Percentiles rank a stretch among this genome's conserved stretches.
phyloP scores from a whole-genome alignment of 1,140 invertebrate species.

The Megathymus violae region DNA sequence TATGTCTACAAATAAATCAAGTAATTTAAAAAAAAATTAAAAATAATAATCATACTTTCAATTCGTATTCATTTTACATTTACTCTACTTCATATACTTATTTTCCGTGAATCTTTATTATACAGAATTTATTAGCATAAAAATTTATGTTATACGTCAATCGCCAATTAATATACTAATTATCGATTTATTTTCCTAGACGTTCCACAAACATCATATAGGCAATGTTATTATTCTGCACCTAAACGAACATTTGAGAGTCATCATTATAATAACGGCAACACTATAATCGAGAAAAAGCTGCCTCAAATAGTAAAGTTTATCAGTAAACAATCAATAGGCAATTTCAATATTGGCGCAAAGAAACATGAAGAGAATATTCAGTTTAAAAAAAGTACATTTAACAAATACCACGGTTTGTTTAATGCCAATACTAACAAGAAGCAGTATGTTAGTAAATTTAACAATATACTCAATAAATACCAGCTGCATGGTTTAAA shows the following conservation, averaged over 20 bases:
- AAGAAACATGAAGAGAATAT: neutral
- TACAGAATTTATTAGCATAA: too few relatives aligned
- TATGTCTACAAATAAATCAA: neutral
- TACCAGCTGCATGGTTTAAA: neutral
- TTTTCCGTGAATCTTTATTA: too few relatives aligned
- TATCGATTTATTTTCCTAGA: too few relatives aligned
- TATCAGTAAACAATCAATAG: slow-evolving; percentile 42
- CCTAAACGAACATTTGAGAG: slow-evolving; percentile 51
- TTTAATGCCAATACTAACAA: neutral
- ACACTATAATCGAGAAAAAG: slow-evolving; percentile 9
- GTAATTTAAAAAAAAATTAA: too few relatives aligned
- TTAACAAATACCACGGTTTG: neutral
- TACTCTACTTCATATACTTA: too few relatives aligned
- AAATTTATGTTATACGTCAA: too few relatives aligned
- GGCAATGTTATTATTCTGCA: neutral
- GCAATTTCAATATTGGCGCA: slow-evolving; percentile 36
- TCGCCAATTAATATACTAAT: too few relatives aligned
- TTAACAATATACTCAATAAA: neutral
- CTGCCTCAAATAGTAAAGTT: slow-evolving; percentile 30
- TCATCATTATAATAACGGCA: slow-evolving; percentile 29
- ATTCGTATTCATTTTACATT: too few relatives aligned
- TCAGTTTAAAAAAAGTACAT: neutral
- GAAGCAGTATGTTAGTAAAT: neutral
- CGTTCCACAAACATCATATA: neutral
- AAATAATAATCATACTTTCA: too few relatives aligned